Conservation (phyloP, 2,888 invertebrate species). For the Watsonalla binaria region DNA sequence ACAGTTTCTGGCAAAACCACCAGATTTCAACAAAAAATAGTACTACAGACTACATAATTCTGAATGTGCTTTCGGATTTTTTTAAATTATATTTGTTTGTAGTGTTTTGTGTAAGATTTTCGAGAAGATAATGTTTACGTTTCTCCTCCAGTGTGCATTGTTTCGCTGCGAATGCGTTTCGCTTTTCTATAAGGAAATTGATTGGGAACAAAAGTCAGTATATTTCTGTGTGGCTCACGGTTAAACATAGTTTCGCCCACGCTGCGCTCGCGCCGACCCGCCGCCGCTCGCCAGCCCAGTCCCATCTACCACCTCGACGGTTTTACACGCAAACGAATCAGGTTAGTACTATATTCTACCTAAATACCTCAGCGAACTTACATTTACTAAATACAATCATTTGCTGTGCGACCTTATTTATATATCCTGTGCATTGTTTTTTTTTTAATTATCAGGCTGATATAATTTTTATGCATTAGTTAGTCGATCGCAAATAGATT, state of each 20-base stretch:
- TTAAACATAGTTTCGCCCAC: slow-evolving; percentile 76
- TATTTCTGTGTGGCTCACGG: slow-evolving; percentile 74
- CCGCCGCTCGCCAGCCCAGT: slow-evolving; percentile 52
- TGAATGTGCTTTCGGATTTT: too few species aligned
- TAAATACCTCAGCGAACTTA: slow-evolving; percentile 44
- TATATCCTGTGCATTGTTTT: slow-evolving; percentile 15
- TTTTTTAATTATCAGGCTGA: neutral
- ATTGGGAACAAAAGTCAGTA: slow-evolving; percentile 71
- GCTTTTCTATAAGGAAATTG: slow-evolving; percentile 59
- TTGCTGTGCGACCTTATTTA: slow-evolving; percentile 48
- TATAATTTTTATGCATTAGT: slow-evolving; percentile 5
- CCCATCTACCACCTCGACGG: slow-evolving; percentile 62
- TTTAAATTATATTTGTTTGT: too few species aligned
- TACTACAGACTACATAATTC: too few species aligned
- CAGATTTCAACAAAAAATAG: too few species aligned
- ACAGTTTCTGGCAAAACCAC: too few species aligned
- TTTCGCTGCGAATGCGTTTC: slow-evolving; percentile 22
- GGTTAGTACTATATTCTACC: slow-evolving; percentile 51
- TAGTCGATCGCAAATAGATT: slow-evolving; percentile 16
- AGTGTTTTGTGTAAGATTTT: too few species aligned
- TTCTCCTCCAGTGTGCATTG: neutral
- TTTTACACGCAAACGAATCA: slow-evolving; percentile 68
- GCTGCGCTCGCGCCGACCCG: slow-evolving; percentile 44
- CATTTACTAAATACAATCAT: slow-evolving; percentile 10
- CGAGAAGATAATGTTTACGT: too few species aligned